Base-by-base conservation (phyloP, 2,888 invertebrate genomes). In the Athripsodes cinereus region DNA sequence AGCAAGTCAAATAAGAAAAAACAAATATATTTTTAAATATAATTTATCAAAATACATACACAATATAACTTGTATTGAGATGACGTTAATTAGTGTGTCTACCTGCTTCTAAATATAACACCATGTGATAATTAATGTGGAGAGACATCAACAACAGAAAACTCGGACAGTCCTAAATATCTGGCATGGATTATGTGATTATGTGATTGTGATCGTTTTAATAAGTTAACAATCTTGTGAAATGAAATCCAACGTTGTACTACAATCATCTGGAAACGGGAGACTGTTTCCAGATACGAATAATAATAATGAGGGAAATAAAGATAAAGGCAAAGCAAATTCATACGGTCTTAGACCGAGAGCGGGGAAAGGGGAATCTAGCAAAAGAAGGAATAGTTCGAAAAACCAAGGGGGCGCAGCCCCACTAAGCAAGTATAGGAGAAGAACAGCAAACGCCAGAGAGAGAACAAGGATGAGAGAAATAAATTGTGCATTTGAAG, bases 371-470 rank as follows among this genome's bases (percentile, higher is more conserved):
- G 50, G 50, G 8, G 50, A 26, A 22, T 50, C 50, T 2, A 22
- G 13, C 16, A 16, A n/a, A 50, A 22, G 50, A 26, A 50, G 50
- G 22, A 5, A 16, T 2, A 50, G 26, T 13, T 50, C 50, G 5
- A 50, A 66, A 74, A 31, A 69, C 70, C 16, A 57, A n/a, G 44
- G 52, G 18, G 47, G 57, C 34, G 48, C 52, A 10, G 48, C 70
- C 8, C 85, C 85, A 8, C 69, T 86, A 56, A 84, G 84, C 69
- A 86, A 86, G 70, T 86, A 86, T 72, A 71, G 86, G 21, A 74
- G 87, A 64, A 82, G 82, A 71, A 85, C 85, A 20, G 87, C 87
- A 2, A 87, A 86, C 69, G 83, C 84, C 0, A 69, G 86, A 3
- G 87, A 87, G 67, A 69, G 87, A 55, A 79, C 75, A 60, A 72